phyloP scores from a whole-genome alignment of 1,140 invertebrate genomes.

The Drosophila ambigua region DNA sequence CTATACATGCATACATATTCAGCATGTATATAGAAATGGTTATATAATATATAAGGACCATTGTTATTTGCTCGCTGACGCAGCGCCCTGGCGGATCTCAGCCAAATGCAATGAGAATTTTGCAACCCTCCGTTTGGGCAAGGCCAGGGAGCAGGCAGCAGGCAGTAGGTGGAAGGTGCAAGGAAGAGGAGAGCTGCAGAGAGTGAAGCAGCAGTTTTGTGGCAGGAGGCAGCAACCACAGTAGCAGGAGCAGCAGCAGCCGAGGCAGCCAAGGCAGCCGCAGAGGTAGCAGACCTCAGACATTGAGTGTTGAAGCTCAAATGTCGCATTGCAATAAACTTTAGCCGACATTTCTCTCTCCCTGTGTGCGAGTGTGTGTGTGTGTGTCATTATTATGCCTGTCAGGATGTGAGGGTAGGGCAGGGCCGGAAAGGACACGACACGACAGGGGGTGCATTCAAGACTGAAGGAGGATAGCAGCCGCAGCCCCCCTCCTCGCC shows the following conservation, averaged over 20 bases:
- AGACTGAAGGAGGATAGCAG: background rate
- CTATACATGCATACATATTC: slow-evolving; percentile 1
- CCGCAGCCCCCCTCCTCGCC: too few species aligned
- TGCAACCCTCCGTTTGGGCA: slow-evolving; percentile 67
- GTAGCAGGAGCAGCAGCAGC: slow-evolving; percentile 18
- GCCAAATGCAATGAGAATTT: slow-evolving; percentile 73
- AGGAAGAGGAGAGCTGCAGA: slow-evolving; percentile 17
- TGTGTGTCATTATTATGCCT: slow-evolving; percentile 70
- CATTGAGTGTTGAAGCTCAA: slow-evolving; percentile 80
- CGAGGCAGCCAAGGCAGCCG: slow-evolving; percentile 22
- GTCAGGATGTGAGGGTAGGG: slow-evolving; percentile 57
- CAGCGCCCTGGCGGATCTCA: slow-evolving; percentile 56
- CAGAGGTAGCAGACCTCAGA: slow-evolving; percentile 70
- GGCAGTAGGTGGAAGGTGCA: slow-evolving; percentile 6
- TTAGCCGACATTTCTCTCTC: slow-evolving; percentile 52
- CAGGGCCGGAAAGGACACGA: slow-evolving; percentile 7
- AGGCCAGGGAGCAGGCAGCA: slow-evolving; percentile 18
- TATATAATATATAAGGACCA: slow-evolving; percentile 79
- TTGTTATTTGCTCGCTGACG: slow-evolving; percentile 75
- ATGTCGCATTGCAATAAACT: slow-evolving; percentile 82
- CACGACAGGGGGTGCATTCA: too few species aligned
- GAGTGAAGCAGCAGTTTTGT: background rate
- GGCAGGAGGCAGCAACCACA: slow-evolving; percentile 36
- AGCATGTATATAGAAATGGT: slow-evolving; percentile 47
- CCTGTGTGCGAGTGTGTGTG: slow-evolving; percentile 36